Percentiles rank a stretch among this genome's conserved stretches.
These are phyloP conservation scores for Drosophila niveifrons DNA, from an alignment of 2,888 invertebrate genomes.

Conservation along the genomic window DNA sequence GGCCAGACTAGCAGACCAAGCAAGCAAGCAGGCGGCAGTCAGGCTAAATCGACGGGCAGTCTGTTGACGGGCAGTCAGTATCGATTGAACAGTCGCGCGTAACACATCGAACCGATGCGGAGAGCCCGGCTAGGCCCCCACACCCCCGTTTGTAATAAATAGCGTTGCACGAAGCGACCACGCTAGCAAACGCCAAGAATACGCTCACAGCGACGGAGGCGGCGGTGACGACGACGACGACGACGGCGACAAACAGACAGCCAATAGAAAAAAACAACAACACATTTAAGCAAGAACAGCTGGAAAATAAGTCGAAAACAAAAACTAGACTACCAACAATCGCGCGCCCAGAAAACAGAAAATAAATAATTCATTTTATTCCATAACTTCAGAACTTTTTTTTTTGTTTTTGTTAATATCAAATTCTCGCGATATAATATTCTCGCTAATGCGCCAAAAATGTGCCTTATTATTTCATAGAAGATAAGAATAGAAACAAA, in stretches of 20 bases:
- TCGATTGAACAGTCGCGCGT: constrained; percentile 80
- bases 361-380: constrained; percentile 35
- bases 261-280: constrained; percentile 37
- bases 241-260: constrained; percentile 10
- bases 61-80: constrained; percentile 62
- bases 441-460: constrained; percentile 33
- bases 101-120: constrained; percentile 67
- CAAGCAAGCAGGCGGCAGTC: constrained; percentile 29
- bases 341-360: constrained; percentile 31
- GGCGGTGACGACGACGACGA: constrained; percentile 27
- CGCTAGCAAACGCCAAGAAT: constrained; percentile 69
- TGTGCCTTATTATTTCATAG: constrained; percentile 44
- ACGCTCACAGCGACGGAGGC: constrained; percentile 70
- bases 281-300: constrained; percentile 53
- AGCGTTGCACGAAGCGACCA: constrained; percentile 71
- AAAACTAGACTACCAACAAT: constrained; percentile 23
- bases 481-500: constrained; percentile 8
- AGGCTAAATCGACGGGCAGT: constrained; percentile 34
- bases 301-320: constrained; percentile 49
- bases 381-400: constrained; percentile 3
- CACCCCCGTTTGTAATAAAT: constrained; percentile 73
- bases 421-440: constrained; percentile 32
- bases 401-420: constrained; percentile 6
- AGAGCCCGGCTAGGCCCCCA: constrained; percentile 59
- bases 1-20: constrained; percentile 1